These are phyloP conservation scores for Urocynchramus pylzowi DNA, from an alignment of 2,113 vertebrate species.

Conservation along the genomic window DNA sequence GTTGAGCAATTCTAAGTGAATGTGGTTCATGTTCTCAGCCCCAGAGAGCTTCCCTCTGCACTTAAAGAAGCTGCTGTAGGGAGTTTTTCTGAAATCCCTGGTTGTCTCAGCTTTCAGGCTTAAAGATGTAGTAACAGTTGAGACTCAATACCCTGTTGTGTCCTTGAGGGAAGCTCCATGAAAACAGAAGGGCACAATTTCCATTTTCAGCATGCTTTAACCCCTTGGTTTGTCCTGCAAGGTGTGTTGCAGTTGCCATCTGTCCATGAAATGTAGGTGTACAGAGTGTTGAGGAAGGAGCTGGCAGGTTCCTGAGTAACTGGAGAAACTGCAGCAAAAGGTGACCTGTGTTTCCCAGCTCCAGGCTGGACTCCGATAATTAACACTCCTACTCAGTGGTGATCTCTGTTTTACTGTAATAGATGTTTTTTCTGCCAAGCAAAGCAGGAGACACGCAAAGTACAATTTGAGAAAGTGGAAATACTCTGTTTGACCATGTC, in stretches of 20 bases:
- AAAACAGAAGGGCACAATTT: not conserved
- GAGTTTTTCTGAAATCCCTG: not conserved
- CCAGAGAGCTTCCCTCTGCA: not conserved
- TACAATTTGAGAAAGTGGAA: not conserved
- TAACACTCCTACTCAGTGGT: not conserved
- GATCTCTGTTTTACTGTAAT: not conserved
- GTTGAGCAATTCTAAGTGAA: not conserved
- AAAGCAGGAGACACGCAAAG: not conserved
- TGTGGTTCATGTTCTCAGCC: not conserved
- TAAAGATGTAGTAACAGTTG: not conserved
- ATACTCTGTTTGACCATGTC: not conserved
- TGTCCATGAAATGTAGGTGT: not conserved
- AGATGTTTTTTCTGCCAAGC: not conserved
- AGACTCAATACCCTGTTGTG: not conserved
- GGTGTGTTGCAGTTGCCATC: not conserved
- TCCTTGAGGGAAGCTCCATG: not conserved
- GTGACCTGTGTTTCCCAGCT: not conserved
- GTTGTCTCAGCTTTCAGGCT: conserved; percentile 6
- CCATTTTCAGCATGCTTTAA: not conserved
- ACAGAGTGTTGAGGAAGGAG: not conserved
- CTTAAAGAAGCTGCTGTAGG: not conserved
- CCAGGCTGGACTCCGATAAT: not conserved
- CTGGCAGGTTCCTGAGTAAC: not conserved
- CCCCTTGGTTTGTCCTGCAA: not conserved
- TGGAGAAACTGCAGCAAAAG: not conserved